Base-by-base conservation (phyloP, 1,140 invertebrate genomes). In the Rhizoglyphus robini region DNA sequence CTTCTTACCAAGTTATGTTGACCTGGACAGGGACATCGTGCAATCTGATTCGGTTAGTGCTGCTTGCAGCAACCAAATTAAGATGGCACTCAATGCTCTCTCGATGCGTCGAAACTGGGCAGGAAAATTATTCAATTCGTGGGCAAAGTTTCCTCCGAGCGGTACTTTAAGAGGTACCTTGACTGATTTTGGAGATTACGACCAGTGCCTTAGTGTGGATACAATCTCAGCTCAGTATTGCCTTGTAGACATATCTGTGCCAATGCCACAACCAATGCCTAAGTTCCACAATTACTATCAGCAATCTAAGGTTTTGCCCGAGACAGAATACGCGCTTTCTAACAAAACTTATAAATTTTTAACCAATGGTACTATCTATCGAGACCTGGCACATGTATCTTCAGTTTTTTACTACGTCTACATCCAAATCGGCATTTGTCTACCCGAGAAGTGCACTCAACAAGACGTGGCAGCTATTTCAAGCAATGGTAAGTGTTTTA, bases 121-220 rank as follows among this genome's bases (percentile, higher is more conserved):
- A 18, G 11, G 13, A n/a, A 32, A 49, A 34, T 34, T 64, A 23
- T 64, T 60, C 27, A 63, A 68, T 38, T 48, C 64, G 23, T 68
- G 67, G 67, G 64, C 51, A 4, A 18, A 51, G 15, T 68, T 67
- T 62, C 65, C 65, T 11, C 67, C 67, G 4, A n/a, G 48, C 29
- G 68, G 68, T n/a, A 18, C 60, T 4, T n/a, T 70, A 11, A 47
- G 30, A 13, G 68, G 69, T 23, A 69, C 67, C 2, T 13, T 69
- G 8, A 66, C 63, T 13, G 62, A 49, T 29, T 69, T 66, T 60
- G 69, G 69, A 34, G 70, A 70, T n/a, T 69, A 63, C 36, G 67
- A 69, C 30, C 59, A 69, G 27, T 69, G 69, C 48, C 31, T 69
- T 13, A 36, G 46, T 15, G 49, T 68, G 27, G 32, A 11, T 23